A percentile compares a stretch with the other conserved stretches of the same genome.
Evolutionary conservation across 1,140 invertebrate species (phyloP).

Genomic region (Manduca sexta): DNA sequence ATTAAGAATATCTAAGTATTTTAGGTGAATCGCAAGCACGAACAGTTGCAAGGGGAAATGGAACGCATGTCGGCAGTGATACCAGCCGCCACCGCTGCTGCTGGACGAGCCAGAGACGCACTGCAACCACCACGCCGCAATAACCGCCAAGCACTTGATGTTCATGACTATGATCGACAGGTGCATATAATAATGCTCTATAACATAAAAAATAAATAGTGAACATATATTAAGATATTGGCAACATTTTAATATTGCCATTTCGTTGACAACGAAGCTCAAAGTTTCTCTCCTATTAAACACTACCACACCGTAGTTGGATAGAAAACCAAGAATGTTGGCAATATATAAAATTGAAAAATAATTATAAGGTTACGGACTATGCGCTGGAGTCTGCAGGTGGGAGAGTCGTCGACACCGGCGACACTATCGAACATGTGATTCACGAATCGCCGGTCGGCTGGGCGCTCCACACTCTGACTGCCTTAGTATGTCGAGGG

Average conservation of each 20-base stretch:
- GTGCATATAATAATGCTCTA: conserved; percentile 19
- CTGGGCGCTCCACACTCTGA: conserved; percentile 46
- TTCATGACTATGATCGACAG: conserved; percentile 52
- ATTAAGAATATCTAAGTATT: conserved; percentile 3
- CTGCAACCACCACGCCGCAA: conserved; percentile 30
- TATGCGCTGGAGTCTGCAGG: conserved; percentile 57
- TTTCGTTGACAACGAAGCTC: too few species aligned
- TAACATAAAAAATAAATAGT: background rate
- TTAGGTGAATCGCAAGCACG: conserved; percentile 58
- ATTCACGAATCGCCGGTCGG: conserved; percentile 48
- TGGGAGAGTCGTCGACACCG: conserved; percentile 48
- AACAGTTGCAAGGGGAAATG: conserved; percentile 47
- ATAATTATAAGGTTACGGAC: conserved; percentile 41
- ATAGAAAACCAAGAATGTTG: too few species aligned
- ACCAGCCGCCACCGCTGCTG: conserved; percentile 44
- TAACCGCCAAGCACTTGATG: conserved; percentile 20
- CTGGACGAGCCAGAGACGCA: conserved; percentile 44
- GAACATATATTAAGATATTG: too few species aligned
- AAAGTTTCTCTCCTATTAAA: too few species aligned
- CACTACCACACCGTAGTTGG: too few species aligned
- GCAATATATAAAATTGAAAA: background rate
- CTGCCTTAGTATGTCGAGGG: conserved; percentile 40
- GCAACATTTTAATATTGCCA: too few species aligned
- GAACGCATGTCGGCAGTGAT: conserved; percentile 44
- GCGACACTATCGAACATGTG: conserved; percentile 48